Base-by-base conservation (phyloP, 2,113 vertebrate species). In the Hippocampus comes region DNA sequence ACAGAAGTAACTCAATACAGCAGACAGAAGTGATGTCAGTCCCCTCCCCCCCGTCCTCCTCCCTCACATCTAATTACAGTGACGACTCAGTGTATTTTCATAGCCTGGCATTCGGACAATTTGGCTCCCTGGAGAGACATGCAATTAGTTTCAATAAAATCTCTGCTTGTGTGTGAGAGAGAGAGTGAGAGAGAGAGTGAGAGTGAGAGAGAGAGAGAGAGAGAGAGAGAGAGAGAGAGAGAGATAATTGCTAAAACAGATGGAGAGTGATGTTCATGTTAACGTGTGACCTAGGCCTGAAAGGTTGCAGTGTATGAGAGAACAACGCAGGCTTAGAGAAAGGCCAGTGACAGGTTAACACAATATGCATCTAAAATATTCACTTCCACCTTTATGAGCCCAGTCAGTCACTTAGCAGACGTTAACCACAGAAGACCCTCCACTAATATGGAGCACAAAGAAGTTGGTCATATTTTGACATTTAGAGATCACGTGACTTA, bases 71-170 rank as follows among this genome's bases (percentile, higher is more conserved):
- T 88, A 90, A 92, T 89, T 89, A 91, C 88, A 81, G 80, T 83
- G 83, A 86, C 82, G 65, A 82, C 82, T 82, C 72, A 0, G 74
- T 88, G 89, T 88, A 83, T 87, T 91, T 90, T 90, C 89, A 90
- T 86, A 87, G 85, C 66, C 82, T 77, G 86, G 83, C 79, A 84
- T 91, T 90, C 86, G 87, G 90, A 85, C 79, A 76, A 82, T 82
- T 83, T 65, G 82, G 79, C 81, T 87, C 91, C 87, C 90, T 9
- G 48, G 82, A 80, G 89, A 88, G 81, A 79, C 72, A 9, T 30
- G 79, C 87, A 88, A 89, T 92, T 91, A 91, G 88, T 86, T 89
- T 90, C 84, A 88, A 90, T 90, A 89, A 86, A 88, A 85, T 69
- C 74, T 75, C 82, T 53, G 77, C 75, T 80, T 81, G 68, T 34